Base-by-base conservation (phyloP, 2,797 vertebrate species). In the Microhierax caerulescens region DNA sequence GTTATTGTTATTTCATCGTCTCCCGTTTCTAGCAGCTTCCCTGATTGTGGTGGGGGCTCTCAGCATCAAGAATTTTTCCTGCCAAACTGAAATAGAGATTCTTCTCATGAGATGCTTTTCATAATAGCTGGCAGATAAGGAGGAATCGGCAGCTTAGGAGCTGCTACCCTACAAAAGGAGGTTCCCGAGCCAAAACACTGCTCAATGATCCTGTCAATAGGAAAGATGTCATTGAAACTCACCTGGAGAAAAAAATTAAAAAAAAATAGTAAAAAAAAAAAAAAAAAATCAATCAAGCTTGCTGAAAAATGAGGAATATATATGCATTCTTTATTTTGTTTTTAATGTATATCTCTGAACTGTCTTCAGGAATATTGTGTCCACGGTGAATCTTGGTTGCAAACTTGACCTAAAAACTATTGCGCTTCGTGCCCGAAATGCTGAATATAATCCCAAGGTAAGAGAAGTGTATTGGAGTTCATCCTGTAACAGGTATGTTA, bases 371-470 rank as follows among this genome's bases (percentile, higher is more conserved):
- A 99, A 99, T 98, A 99, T 99, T 79, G 99, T 99, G 50, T 99
- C 99, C 41, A 99, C 99, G 34, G 99, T 99, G 88, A 99, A 99
- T 96, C 98, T 99, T 96, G 99, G 99, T 84, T 99, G 99, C 98
- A 99, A 99, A 98, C 98, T 99, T 97, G 99, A 99, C 95, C 97
- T 99, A 90, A 99, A 99, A 98, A 99, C 99, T 9, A 99, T 99
- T 94, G 99, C 99, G 32, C 98, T 99, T 96, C 99, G 99, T 98
- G 99, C 99, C 94, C 99, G 99, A 98, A 99, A 99, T 97, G 99
- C 99, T 92, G 99, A 99, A 87, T 99, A 99, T 97, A 99, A 99
- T 96, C 99, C 99, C 88, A 99, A 99, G 99, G 99, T 99, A 97
- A 98, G 98, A 90, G 28, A 84, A 75, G 56, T 11, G 3, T 65